A percentile compares a stretch with the other conserved stretches of the same genome.
Evolutionary conservation across 1,140 invertebrate genomes (phyloP).

Genomic region (Heliconius hewitsoni): DNA sequence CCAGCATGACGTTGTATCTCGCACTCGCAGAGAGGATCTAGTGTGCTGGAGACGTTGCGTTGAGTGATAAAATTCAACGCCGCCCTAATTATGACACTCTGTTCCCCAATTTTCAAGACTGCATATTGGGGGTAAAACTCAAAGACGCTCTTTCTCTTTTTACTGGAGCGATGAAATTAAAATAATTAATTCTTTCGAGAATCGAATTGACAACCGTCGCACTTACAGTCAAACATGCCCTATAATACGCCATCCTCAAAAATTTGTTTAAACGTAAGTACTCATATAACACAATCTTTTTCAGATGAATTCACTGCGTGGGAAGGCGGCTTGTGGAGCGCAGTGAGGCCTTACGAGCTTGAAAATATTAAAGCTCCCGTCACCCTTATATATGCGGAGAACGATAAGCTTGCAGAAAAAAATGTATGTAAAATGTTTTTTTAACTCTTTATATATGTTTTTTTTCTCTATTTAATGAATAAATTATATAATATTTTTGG

Average conservation of each 20-base stretch:
- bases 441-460: not conserved
- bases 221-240: not conserved
- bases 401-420: constrained; percentile 68
- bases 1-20: too few species aligned
- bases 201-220: too few species aligned
- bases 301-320: constrained; percentile 67
- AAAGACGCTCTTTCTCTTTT: not conserved
- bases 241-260: too few species aligned
- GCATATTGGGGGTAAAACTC: too few species aligned
- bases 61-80: too few species aligned
- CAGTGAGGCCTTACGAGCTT: constrained; percentile 62
- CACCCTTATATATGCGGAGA: constrained; percentile 61
- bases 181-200: too few species aligned
- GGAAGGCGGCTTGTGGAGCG: constrained; percentile 56
- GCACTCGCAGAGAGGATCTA: too few species aligned
- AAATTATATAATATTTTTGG: too few species aligned
- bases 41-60: too few species aligned
- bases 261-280: not conserved
- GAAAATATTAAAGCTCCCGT: constrained; percentile 64
- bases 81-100: too few species aligned
- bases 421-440: constrained; percentile 51
- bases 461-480: too few species aligned
- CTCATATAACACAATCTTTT: constrained; percentile 14
- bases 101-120: too few species aligned
- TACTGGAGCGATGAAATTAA: not conserved